phyloP scores from a whole-genome alignment of 2,888 invertebrate species.

The Scaptomyza tumidula region DNA sequence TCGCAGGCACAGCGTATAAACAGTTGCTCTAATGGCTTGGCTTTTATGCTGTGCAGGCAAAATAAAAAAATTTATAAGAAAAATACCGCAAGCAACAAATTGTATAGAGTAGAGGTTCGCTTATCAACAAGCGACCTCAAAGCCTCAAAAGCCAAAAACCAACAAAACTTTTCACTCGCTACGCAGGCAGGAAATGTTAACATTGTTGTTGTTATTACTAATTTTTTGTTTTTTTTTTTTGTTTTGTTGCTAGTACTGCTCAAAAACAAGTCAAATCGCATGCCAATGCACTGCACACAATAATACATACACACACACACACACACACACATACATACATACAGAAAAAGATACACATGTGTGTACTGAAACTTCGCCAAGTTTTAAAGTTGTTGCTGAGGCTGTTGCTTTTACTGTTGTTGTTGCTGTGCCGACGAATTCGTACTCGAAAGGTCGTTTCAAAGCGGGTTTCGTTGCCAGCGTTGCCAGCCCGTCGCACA shows the following conservation, averaged over 20 bases:
- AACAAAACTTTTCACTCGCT: conserved; percentile 65
- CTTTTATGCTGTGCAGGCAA: conserved; percentile 63
- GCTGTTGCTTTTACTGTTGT: conserved; percentile 66
- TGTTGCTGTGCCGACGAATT: conserved; percentile 79
- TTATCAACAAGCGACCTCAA: conserved; percentile 74
- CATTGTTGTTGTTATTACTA: conserved; percentile 23
- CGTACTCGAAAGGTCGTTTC: conserved; percentile 84
- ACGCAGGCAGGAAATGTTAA: conserved; percentile 66
- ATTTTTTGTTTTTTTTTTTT: conserved; percentile 6
- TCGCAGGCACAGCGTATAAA: conserved; percentile 38
- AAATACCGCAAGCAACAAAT: conserved; percentile 29
- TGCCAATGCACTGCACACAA: conserved; percentile 73
- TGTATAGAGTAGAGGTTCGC: conserved; percentile 43
- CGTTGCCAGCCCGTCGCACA: conserved; percentile 79
- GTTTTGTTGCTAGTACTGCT: conserved; percentile 40
- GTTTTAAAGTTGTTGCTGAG: conserved; percentile 74
- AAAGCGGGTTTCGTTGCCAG: conserved; percentile 81
- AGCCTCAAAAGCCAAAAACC: conserved; percentile 68
- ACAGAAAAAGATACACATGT: conserved; percentile 2
- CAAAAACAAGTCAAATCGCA: conserved; percentile 78
- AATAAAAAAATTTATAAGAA: conserved; percentile 14
- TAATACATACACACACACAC: conserved; percentile 15
- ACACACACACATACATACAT: conserved; percentile 4
- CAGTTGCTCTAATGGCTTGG: conserved; percentile 42
- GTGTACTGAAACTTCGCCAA: conserved; percentile 60